These are phyloP conservation scores for Zosterops japonicus DNA, from an alignment of 2,113 vertebrate genomes.

Conservation along the genomic window DNA sequence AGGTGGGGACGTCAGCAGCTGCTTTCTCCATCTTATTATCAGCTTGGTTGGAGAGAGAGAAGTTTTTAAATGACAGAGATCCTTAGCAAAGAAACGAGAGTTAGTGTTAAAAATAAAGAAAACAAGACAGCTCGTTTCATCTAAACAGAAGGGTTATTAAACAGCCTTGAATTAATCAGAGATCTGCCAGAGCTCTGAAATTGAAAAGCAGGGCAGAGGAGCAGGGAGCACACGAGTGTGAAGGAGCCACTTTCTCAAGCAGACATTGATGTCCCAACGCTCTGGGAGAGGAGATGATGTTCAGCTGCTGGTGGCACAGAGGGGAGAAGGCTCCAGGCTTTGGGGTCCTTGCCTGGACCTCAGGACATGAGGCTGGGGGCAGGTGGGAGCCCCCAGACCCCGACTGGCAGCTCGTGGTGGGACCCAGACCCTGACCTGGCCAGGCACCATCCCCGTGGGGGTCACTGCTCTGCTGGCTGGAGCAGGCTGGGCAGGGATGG, in stretches of 20 bases:
- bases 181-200: conserved; percentile 70
- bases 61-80: conserved; percentile 77
- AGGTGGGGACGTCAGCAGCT: conserved; percentile 60
- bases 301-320: not conserved
- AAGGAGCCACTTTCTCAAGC: not conserved
- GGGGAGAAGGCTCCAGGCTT: not conserved
- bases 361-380: not conserved
- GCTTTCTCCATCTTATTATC: conserved; percentile 60
- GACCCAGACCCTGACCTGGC: not conserved
- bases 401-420: accelerated
- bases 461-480: accelerated
- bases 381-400: not conserved
- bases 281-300: not conserved
- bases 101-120: conserved; percentile 78
- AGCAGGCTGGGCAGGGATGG: not conserved
- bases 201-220: conserved; percentile 57
- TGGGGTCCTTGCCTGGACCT: not conserved
- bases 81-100: conserved; percentile 74
- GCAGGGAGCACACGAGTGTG: not conserved
- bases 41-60: conserved; percentile 67
- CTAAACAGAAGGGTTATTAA: conserved; percentile 80
- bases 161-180: conserved; percentile 80
- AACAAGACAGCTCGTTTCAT: conserved; percentile 83
- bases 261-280: not conserved
- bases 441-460: accelerated